Evolutionary conservation across 2,888 invertebrate species (phyloP), one percentile per base, ranked within the genome.

Genomic region (Ectemnius cavifrons): DNA sequence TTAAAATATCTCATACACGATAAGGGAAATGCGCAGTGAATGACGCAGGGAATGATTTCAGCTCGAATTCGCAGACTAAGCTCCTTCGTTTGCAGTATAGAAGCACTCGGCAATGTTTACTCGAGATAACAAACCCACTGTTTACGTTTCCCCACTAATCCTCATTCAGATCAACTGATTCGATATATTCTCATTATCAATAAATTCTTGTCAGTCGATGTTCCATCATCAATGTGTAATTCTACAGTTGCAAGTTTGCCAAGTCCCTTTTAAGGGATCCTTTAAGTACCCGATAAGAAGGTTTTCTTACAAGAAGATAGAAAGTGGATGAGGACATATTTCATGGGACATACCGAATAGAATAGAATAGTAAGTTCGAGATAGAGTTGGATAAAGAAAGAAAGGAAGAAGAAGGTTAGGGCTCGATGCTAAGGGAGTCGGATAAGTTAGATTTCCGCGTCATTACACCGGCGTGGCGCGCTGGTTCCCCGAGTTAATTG

Each of bases 401-500:
- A 16, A 14, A 6, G 52, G 13, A 52, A 16, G 49, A 27, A 23
- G 56, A 49, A 27, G 70, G 37, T 11, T 60, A 62, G 37, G 56
- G 52, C 46, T 59, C 61, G 63, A 57, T 58, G 60, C 37, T 37
- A 37, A 37, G 75, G 69, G 71, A 70, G 76, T 72, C 75, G 77
- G 75, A 67, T 72, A 83, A 77, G 78, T 84, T 88, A 85, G 87
- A 86, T 89, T 89, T 88, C 86, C 87, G 87, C 87, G 85, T 89
- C 89, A 89, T 90, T 89, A 89, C 85, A 87, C 87, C 81, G 85
- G 66, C 85, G 83, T 79, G 85, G 83, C 84, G 83, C 83, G 84
- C 85, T 84, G 86, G 87, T 84, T 37, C 82, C 81, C 82, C 84
- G 83, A 86, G 83, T 88, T 91, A 90, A 90, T 90, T 89, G 90